Base-by-base conservation (phyloP, 2,113 vertebrate genomes). In the Hystrix cristata region DNA sequence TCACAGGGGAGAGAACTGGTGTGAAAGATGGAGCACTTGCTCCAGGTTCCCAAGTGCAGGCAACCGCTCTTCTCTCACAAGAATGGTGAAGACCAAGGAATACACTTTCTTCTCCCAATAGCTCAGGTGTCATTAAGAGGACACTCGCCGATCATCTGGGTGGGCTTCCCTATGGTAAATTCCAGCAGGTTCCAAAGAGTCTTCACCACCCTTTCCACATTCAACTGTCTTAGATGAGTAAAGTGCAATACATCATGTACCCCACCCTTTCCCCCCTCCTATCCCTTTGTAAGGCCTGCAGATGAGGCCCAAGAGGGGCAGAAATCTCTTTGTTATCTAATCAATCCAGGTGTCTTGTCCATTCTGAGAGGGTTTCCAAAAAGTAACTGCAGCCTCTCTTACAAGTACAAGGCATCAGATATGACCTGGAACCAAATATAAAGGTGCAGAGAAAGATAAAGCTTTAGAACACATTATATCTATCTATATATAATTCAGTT, bases 211-310 rank as follows among this genome's bases (percentile, higher is more conserved):
- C 67, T 95, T 95, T 97, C 82, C 95, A 97, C 91, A 97, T 95
- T 95, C 95, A 95, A 83, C 83, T 93, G 97, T 96, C 93, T 87
- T 86, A 78, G 81, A 62, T 34, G 82, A 94, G 93, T 97, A 97
- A 97, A 97, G 97, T 97, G 96, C 97, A 96, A 93, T 92, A 94
- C 64, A 95, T 96, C 86, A 87, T 87, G 90, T 96, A 92, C 89
- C 64, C 79, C 93, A 94, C 55, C 2, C 34, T 86, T 71, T 95
- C 21, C 23, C 23, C 43, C 60, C 6, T 21, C 34, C 19, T 31
- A 62, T 43, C 48, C 78, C 18, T 88, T 90, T 87, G 9, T 3
- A 67, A 76, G 59, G 90, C 29, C n/a, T 96, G 11, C 85, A 43
- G 8, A 46, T 90, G 48, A 97, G 79, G 57, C 59, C 51, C 67